Conservation (phyloP, 2,113 vertebrate genomes). For the Bubo bubo region DNA sequence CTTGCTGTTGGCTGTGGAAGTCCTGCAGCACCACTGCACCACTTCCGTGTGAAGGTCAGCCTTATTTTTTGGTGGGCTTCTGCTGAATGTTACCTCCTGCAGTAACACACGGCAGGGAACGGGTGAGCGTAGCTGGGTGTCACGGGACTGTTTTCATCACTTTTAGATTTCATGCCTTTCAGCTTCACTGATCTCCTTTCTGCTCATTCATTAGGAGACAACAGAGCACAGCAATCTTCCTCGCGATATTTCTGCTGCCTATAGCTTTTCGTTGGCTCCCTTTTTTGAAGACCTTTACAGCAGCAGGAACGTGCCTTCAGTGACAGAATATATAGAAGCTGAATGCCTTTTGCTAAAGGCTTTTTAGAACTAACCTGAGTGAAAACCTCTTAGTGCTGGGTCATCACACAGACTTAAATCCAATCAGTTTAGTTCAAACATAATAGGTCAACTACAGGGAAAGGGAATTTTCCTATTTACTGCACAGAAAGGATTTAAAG, state of each 20-base stretch:
- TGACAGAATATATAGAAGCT: not conserved
- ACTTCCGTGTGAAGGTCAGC: not conserved
- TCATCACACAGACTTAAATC: not conserved
- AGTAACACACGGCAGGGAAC: rapidly evolving
- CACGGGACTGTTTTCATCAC: not conserved
- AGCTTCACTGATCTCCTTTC: not conserved
- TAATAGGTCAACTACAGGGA: not conserved
- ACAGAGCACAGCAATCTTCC: not conserved
- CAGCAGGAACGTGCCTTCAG: not conserved
- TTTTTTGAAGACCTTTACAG: not conserved
- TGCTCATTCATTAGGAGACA: not conserved
- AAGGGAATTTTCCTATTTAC: not conserved
- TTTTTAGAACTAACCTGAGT: not conserved
- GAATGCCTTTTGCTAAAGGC: not conserved
- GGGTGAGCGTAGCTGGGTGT: rapidly evolving
- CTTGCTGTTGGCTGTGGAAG: not conserved
- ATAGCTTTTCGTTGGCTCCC: not conserved
- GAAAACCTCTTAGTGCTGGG: not conserved
- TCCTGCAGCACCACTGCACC: not conserved
- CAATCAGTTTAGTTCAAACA: not conserved
- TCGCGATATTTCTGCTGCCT: not conserved
- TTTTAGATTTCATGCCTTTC: not conserved
- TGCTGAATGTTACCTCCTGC: not conserved
- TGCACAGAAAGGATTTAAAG: not conserved
- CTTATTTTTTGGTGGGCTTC: rapidly evolving